Percentiles rank a stretch among this genome's conserved stretches.
Conservation (phyloP, 2,113 vertebrate species). For the Lonchura striata region DNA sequence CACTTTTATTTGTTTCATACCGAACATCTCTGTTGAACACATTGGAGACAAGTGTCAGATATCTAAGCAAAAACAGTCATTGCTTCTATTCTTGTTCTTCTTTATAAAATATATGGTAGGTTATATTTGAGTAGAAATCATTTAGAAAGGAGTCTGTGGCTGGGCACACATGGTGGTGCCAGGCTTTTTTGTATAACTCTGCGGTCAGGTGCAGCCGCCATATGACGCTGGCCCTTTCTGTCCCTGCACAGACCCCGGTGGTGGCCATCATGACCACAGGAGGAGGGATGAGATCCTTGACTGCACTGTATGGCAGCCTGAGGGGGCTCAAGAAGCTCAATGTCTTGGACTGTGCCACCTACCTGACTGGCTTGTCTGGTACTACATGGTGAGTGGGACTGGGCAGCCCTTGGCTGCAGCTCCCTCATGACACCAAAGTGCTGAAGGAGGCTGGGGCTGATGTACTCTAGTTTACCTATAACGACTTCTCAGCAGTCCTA, state of each 20-base stretch:
- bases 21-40: not conserved
- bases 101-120: not conserved
- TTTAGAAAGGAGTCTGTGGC: not conserved
- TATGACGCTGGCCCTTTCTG: not conserved
- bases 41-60: not conserved
- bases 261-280: conserved; percentile 86
- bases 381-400: conserved; percentile 82
- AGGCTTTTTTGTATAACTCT: not conserved
- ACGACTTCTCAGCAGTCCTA: not conserved
- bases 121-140: not conserved
- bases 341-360: conserved; percentile 78
- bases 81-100: not conserved
- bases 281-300: conserved; percentile 84
- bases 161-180: rapidly evolving
- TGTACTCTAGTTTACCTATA: not conserved
- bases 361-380: conserved; percentile 85
- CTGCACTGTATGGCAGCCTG: conserved; percentile 77
- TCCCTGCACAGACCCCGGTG: conserved; percentile 70
- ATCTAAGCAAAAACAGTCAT: not conserved
- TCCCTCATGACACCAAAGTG: rapidly evolving
- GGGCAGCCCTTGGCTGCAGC: not conserved
- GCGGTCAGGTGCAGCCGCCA: rapidly evolving
- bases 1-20: not conserved
- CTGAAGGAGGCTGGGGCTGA: not conserved
- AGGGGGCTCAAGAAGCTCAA: conserved; percentile 77